These are phyloP conservation scores for Blera fallax DNA, from an alignment of 2,888 invertebrate genomes.

Conservation along the genomic window DNA sequence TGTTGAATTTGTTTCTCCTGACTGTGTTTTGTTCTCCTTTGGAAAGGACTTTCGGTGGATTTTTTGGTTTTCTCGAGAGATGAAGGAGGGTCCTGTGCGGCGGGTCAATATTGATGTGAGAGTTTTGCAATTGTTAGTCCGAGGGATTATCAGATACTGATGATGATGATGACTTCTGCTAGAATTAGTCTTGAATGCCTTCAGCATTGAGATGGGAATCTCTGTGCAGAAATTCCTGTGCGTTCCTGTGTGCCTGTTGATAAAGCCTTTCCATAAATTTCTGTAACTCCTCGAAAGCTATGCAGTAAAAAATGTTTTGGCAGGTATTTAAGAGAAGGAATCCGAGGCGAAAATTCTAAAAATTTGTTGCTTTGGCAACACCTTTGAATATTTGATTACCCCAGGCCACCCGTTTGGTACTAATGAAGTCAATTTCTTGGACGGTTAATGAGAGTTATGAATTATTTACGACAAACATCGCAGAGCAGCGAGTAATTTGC, in stretches of 20 bases:
- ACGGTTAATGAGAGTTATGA: conserved; percentile 61
- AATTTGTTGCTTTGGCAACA: conserved; percentile 28
- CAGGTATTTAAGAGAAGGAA: conserved; percentile 5
- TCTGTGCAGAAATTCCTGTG: neutral
- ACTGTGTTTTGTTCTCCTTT: neutral
- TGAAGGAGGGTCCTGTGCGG: too few species aligned
- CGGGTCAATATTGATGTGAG: neutral
- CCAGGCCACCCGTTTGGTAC: conserved; percentile 16
- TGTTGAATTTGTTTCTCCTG: neutral
- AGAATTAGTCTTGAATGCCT: conserved; percentile 10
- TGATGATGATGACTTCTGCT: conserved; percentile 14
- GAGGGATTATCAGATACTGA: conserved; percentile 36
- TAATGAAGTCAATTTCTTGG: conserved; percentile 64
- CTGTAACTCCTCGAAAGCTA: neutral
- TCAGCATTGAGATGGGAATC: neutral
- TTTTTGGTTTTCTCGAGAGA: neutral
- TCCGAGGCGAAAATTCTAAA: neutral
- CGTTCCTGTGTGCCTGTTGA: neutral
- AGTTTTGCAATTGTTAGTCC: conserved; percentile 20
- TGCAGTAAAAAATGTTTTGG: neutral
- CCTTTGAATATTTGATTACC: conserved; percentile 50
- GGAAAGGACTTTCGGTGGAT: neutral
- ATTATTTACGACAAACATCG: conserved; percentile 57
- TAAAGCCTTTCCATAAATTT: too few species aligned
- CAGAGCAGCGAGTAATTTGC: conserved; percentile 46